These are phyloP conservation scores for Stichopus horrens DNA, from an alignment of 53 echinoderm and acorn worm genomes.

Conservation along the genomic window DNA sequence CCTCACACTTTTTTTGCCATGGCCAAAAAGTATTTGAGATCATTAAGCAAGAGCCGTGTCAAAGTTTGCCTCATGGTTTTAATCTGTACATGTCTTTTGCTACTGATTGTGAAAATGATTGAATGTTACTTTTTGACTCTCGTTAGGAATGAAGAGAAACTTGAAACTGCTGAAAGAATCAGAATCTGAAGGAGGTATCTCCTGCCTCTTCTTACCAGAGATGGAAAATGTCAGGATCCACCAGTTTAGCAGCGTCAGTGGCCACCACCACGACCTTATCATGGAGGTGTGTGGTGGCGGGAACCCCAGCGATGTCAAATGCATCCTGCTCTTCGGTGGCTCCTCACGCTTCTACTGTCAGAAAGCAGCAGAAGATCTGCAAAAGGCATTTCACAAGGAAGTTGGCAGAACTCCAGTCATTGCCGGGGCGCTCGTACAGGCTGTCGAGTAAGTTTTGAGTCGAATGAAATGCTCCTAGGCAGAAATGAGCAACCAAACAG, in stretches of 20 bases:
- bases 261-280: slow-evolving; percentile 10
- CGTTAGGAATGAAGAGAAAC: slow-evolving; percentile 51
- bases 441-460: slow-evolving; percentile 48
- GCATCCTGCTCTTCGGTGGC: slow-evolving; percentile 65
- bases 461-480: slow-evolving; percentile 6
- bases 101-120: too few species aligned
- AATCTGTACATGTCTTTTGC: not conserved
- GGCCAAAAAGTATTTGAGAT: too few species aligned
- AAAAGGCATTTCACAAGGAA: slow-evolving; percentile 57
- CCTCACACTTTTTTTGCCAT: too few species aligned
- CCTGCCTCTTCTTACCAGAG: slow-evolving; percentile 69
- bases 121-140: not conserved
- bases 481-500: not conserved
- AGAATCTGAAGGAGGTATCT: slow-evolving; percentile 62
- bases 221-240: slow-evolving; percentile 73
- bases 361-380: slow-evolving; percentile 43
- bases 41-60: not conserved
- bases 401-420: slow-evolving; percentile 65
- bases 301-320: slow-evolving; percentile 54
- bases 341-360: slow-evolving; percentile 6
- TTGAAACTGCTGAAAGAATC: slow-evolving; percentile 59
- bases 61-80: not conserved
- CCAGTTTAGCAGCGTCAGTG: slow-evolving; percentile 41
- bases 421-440: slow-evolving; percentile 69
- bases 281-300: slow-evolving; percentile 43